phyloP scores from a whole-genome alignment of 2,797 vertebrate species.

The Falco concolor region DNA sequence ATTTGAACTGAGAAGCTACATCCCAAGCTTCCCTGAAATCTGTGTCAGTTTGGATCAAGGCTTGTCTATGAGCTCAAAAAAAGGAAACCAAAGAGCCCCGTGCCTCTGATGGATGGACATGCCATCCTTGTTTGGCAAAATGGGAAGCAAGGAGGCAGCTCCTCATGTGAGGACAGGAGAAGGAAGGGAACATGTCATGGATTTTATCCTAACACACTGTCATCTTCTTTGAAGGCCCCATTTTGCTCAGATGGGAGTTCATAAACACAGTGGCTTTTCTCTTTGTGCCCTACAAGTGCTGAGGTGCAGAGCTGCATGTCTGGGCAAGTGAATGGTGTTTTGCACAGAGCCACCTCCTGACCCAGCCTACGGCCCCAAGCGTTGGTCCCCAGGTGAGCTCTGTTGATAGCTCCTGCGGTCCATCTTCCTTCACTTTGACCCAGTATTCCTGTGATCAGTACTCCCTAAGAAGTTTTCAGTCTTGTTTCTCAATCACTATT shows the following conservation, averaged over 20 bases:
- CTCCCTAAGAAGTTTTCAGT: not conserved
- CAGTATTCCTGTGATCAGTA: not conserved
- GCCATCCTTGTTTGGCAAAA: not conserved
- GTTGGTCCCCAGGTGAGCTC: not conserved
- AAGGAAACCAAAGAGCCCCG: not conserved
- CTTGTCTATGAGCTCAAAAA: not conserved
- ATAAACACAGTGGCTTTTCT: not conserved
- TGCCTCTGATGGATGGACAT: not conserved
- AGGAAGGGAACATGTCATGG: not conserved
- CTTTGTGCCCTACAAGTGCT: not conserved
- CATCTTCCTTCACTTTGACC: not conserved
- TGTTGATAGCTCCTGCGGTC: not conserved
- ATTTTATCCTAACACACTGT: not conserved
- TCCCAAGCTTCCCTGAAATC: not conserved
- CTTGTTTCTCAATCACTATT: not conserved
- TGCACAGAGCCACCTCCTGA: not conserved
- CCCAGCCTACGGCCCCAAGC: rapidly evolving
- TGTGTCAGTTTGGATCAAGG: not conserved
- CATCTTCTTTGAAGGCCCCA: not conserved
- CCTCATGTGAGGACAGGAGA: rapidly evolving
- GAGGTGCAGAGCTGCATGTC: rapidly evolving
- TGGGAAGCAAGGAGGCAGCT: not conserved
- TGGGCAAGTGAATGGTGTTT: not conserved
- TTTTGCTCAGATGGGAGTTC: not conserved
- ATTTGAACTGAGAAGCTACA: not conserved